Percentiles rank a stretch among this genome's conserved stretches.
phyloP scores from a whole-genome alignment of 1,140 invertebrate genomes.

The Halesus radiatus region DNA sequence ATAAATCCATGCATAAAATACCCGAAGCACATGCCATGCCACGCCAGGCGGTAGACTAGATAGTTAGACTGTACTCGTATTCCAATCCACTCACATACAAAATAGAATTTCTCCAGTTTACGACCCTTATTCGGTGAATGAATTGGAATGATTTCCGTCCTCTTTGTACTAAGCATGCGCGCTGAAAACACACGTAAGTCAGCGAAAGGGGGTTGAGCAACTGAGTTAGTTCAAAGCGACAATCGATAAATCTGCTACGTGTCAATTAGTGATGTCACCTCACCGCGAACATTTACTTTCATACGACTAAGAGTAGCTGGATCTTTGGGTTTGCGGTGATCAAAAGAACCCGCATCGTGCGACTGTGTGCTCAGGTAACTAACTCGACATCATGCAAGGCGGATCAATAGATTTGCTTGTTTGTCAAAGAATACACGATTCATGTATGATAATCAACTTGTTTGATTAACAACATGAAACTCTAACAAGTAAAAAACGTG shows the following conservation, averaged over 20 bases:
- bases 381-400: not conserved
- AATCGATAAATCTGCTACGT: constrained; percentile 54
- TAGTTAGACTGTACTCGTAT: constrained; percentile 2
- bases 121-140: constrained; percentile 45
- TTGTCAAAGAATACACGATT: not conserved
- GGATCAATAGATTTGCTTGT: constrained; percentile 19
- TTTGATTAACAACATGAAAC: not conserved
- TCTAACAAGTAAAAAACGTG: too few relatives aligned
- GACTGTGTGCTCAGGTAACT: constrained; percentile 22
- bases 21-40: constrained; percentile 13
- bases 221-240: constrained; percentile 40
- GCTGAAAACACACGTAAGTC: constrained; percentile 37
- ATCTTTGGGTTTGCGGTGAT: not conserved
- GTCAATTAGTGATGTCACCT: constrained; percentile 51
- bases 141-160: constrained; percentile 46
- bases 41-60: not conserved
- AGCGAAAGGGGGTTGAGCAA: constrained; percentile 12
- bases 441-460: not conserved
- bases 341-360: constrained; percentile 12
- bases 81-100: constrained; percentile 38
- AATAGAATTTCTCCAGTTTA: constrained; percentile 49
- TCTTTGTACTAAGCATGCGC: not conserved
- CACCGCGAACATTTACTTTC: constrained; percentile 49
- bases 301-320: not conserved
- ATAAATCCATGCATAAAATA: constrained; percentile 45